These are phyloP conservation scores for Taurulus bubalis DNA, from an alignment of 2,113 vertebrate species.

Conservation along the genomic window DNA sequence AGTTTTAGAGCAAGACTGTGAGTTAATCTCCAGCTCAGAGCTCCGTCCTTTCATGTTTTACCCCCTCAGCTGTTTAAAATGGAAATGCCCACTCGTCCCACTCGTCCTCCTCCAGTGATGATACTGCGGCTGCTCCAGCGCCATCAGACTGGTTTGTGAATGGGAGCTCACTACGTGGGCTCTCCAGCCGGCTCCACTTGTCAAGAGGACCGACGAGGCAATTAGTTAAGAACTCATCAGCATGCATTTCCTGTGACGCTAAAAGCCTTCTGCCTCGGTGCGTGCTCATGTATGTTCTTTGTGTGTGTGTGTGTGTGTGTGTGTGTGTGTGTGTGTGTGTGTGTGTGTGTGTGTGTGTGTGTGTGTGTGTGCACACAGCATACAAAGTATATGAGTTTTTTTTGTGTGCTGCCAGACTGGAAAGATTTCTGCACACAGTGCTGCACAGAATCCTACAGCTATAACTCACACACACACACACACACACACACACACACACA, in stretches of 20 bases:
- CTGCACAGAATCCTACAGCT: conserved; percentile 29
- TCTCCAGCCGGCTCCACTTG: neutral
- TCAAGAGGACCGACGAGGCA: neutral
- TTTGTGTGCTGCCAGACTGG: conserved; percentile 2
- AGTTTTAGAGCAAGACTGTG: neutral
- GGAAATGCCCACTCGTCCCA: conserved; percentile 21
- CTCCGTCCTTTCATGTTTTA: neutral
- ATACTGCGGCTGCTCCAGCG: neutral
- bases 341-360: conserved; percentile 20
- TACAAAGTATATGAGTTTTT: no score
- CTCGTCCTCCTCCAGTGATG: conserved; percentile 5
- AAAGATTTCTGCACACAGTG: conserved; percentile 13
- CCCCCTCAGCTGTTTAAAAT: conserved; percentile 3
- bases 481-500: neutral
- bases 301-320: conserved; percentile 18
- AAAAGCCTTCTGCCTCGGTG: conserved; percentile 1
- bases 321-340: conserved; percentile 17
- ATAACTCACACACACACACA: neutral
- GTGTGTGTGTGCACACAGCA: neutral
- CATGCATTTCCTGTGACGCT: conserved; percentile 40
- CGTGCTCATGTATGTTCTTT: neutral
- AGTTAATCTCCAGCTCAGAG: neutral
- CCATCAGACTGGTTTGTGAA: neutral
- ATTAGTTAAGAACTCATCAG: conserved; percentile 39
- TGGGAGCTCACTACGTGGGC: neutral